A percentile compares a stretch with the other conserved stretches of the same genome.
Evolutionary conservation across 2,113 vertebrate genomes (phyloP).

Genomic region (Eleginops maclovinus): DNA sequence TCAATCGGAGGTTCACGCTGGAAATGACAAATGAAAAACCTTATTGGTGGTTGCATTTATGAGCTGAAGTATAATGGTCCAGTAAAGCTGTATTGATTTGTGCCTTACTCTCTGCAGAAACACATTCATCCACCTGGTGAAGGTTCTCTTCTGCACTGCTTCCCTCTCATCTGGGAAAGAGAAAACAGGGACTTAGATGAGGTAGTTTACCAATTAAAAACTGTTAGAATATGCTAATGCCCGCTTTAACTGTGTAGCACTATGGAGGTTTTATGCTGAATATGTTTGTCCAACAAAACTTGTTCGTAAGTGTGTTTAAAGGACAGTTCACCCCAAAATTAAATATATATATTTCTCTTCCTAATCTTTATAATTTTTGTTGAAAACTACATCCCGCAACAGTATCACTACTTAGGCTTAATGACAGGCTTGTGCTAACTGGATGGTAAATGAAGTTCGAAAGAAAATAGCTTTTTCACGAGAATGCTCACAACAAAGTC

Average conservation of each 20-base stretch:
- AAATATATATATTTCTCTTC: no score
- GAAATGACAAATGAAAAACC: background rate
- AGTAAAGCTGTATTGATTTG: background rate
- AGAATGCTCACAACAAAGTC: no score
- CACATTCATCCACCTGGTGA: constrained; percentile 77
- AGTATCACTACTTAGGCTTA: no score
- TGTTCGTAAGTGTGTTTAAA: no score
- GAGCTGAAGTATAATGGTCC: background rate
- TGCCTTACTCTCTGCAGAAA: constrained; percentile 69
- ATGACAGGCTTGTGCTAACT: no score
- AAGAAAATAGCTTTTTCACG: no score
- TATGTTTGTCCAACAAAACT: background rate
- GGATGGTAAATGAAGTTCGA: no score
- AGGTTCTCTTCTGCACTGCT: constrained; percentile 60
- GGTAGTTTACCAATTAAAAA: background rate
- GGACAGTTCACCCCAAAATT: no score
- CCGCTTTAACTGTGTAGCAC: background rate
- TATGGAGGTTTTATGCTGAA: background rate
- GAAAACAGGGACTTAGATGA: background rate
- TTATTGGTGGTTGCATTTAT: background rate
- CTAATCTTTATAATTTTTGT: no score
- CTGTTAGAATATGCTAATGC: background rate
- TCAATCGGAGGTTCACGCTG: constrained; percentile 88
- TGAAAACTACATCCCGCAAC: no score
- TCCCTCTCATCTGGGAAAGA: constrained; percentile 51